Evolutionary conservation across 2,113 vertebrate species (phyloP), one percentile per base, ranked within the genome.

Genomic region (Phyllopteryx taeniolatus): DNA sequence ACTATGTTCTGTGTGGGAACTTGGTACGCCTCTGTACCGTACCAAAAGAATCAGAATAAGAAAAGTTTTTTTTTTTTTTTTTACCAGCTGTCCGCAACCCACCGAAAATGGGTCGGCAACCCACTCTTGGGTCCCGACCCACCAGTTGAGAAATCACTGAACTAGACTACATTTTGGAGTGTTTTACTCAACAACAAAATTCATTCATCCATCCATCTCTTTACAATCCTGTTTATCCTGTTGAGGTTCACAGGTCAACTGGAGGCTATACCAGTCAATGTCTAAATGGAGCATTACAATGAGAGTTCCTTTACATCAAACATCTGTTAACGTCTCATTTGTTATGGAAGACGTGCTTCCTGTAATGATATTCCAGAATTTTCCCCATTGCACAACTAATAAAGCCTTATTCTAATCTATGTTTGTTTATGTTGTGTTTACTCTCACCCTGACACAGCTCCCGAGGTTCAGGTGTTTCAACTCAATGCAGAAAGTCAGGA

Each of bases 401-500:
- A 35, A 61, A 19, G 31, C 31, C 31, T 61, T 61, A 61, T 61
- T 31, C 22, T 14, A 46, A 27, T 46, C 6, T 20, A 6, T 57
- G 11, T 47, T 47, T 46, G 66, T 60, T 33, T 63, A 54, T 31
- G 57, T 72, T 68, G 51, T 67, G 49, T 46, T 3, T 2, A 60
- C 63, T 76, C 96, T 95, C 86, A 98, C 98, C 96, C 96, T 95
- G 71, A 98, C 93, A 4, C 98, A 99, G 88, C 96, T 98, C 74
- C 97, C 98, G 65, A 99, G 90, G 91, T 95, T 98, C 80, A 99
- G 95, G 91, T 99, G 95, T 82, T 91, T 95, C 85, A 99, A 92
- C 83, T 98, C 95, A 6, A 93, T 91, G 83, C 96, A 99, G 93
- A 98, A 99, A 83, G 96, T 98, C 89, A 99, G 91, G 89, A 99